Percentiles rank a stretch among this genome's conserved stretches.
Evolutionary conservation across 2,797 vertebrate genomes (phyloP).

Genomic region (Crypturellus tataupa): DNA sequence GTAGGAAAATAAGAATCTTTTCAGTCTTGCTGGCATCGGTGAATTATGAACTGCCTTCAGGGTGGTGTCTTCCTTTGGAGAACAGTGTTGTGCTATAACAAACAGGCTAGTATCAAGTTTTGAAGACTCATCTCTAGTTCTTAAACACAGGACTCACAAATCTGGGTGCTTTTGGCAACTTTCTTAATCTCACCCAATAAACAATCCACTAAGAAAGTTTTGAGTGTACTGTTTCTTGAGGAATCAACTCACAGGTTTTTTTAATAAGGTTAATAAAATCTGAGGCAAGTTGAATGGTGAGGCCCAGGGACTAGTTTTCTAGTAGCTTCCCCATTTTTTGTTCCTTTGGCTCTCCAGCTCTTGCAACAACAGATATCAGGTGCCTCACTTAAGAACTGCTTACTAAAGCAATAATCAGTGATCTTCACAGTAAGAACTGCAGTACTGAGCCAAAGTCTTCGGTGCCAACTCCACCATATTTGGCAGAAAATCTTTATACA

Average conservation of each 20-base stretch:
- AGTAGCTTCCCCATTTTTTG: conserved; percentile 35
- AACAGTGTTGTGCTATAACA: neutral
- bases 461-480: conserved; percentile 64
- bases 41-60: neutral
- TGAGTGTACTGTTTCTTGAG: neutral
- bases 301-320: neutral
- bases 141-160: neutral
- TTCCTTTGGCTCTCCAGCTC: conserved; percentile 69
- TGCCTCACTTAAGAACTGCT: conserved; percentile 79
- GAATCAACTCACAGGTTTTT: neutral
- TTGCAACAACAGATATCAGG: conserved; percentile 77
- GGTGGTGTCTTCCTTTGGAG: neutral
- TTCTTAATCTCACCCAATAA: conserved; percentile 35
- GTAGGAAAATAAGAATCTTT: neutral
- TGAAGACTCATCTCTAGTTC: neutral
- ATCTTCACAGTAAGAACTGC: conserved; percentile 78
- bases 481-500: conserved; percentile 58
- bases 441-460: conserved; percentile 60
- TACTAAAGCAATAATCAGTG: conserved; percentile 76
- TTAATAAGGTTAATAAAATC: neutral
- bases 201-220: conserved; percentile 15
- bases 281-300: conserved; percentile 23
- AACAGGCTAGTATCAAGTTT: neutral
- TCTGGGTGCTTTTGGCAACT: neutral
- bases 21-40: neutral